Percentiles rank a stretch among this genome's conserved stretches.
phyloP scores from a whole-genome alignment of 1,140 invertebrate species.

The Matsumurasca onukii region DNA sequence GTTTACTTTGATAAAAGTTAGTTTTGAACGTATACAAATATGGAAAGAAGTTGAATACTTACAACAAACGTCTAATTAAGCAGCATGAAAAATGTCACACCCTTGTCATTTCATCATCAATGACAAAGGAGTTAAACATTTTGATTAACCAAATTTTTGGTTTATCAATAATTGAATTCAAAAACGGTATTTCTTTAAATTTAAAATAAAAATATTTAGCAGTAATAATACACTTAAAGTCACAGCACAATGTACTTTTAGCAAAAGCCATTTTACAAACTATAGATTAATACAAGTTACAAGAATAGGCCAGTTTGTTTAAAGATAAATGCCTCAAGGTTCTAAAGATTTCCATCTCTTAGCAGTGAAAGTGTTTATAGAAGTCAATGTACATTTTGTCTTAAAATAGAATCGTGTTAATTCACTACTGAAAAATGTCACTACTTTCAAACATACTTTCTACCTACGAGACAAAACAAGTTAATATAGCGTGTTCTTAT shows the following conservation, averaged over 20 bases:
- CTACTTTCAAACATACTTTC: too few relatives aligned
- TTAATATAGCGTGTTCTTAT: too few relatives aligned
- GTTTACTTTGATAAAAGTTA: neutral
- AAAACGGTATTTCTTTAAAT: neutral
- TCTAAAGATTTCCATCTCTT: too few relatives aligned
- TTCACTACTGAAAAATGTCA: too few relatives aligned
- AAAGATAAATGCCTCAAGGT: too few relatives aligned
- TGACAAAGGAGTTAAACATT: too few relatives aligned
- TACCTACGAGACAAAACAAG: too few relatives aligned
- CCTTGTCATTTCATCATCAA: slow-evolving; percentile 10
- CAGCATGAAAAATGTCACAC: slow-evolving; percentile 10
- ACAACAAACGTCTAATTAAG: slow-evolving; percentile 17
- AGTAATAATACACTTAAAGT: neutral
- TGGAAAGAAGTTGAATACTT: neutral
- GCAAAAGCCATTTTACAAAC: neutral
- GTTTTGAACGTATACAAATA: neutral
- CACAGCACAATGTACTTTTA: neutral
- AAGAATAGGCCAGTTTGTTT: too few relatives aligned
- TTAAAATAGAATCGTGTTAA: too few relatives aligned
- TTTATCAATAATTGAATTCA: neutral
- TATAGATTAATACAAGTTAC: neutral
- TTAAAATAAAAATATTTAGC: neutral
- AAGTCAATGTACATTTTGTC: too few relatives aligned
- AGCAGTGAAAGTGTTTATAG: too few relatives aligned
- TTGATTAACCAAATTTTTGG: too few relatives aligned